Base-by-base conservation (phyloP, 2,888 invertebrate species). In the Heterodera filipjevi region DNA sequence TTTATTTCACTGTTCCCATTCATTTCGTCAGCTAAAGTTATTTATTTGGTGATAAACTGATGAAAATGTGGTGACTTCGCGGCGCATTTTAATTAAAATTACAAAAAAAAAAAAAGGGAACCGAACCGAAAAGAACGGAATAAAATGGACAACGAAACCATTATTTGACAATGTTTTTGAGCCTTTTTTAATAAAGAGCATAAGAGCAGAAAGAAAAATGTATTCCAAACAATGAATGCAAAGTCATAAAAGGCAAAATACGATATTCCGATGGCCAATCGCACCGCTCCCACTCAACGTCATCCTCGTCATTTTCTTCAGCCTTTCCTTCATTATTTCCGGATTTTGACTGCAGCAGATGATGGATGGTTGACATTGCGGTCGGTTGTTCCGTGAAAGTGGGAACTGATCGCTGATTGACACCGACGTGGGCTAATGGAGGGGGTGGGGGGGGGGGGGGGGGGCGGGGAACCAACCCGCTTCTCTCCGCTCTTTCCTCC, bases 321-420 rank as follows among this genome's bases (percentile, higher is more conserved):
- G 8, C 27, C 27, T 59, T 27, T 10, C 8, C n/a, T 27, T 27
- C 12, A 27, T 27, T 12, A 27, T 12, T 59, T 59, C 59, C 59
- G 59, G 59, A 59, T 27, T 59, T 59, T 12, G 27, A 59, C 49
- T n/a, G 19, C 49, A 49, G 22, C 27, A 27, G 27, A 27, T 59
- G 59, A 59, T 59, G 59, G 59, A 59, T 59, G 59, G 27, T 6
- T 59, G 59, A 59, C 59, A 59, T n/a, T 30, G 59, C 59, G 59
- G 59, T 59, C 59, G 59, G 59, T 59, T 59, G 59, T 59, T 59
- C 59, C 59, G 59, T 59, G 59, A 59, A 59, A 59, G 59, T n/a
- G 59, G 27, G 27, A 59, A 59, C 8, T 39, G 39, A 39, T 39
- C 39, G 39, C 27, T 22, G 59, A 59, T n/a, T 59, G 59, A 59